A percentile compares a stretch with the other conserved stretches of the same genome.
These are phyloP conservation scores for Scomberomorus guttatus DNA, from an alignment of 2,797 vertebrate genomes.

Conservation along the genomic window DNA sequence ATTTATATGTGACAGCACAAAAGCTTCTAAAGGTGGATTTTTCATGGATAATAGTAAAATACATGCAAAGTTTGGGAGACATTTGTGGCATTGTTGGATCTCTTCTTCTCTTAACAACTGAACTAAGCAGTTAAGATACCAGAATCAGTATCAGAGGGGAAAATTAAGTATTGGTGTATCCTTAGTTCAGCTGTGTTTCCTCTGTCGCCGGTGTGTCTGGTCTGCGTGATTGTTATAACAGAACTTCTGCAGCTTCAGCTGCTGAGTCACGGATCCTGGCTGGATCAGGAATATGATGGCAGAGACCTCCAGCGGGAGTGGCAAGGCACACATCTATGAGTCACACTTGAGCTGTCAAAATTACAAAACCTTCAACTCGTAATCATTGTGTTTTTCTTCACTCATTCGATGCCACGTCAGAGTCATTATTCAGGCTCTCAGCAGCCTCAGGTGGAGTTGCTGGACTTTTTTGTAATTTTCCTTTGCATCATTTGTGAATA, in stretches of 20 bases:
- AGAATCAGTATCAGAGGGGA: background rate
- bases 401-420: slow-evolving; percentile 24
- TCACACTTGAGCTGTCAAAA: slow-evolving; percentile 30
- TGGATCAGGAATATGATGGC: slow-evolving; percentile 40
- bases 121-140: too few relatives aligned
- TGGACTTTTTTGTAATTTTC: background rate
- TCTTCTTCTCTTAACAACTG: background rate
- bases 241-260: slow-evolving; percentile 1
- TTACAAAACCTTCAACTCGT: slow-evolving; percentile 11
- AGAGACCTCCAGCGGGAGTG: slow-evolving; percentile 30
- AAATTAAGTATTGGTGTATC: too few relatives aligned
- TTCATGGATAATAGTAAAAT: background rate
- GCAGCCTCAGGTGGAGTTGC: background rate
- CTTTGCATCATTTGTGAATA: background rate
- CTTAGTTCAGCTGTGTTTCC: background rate
- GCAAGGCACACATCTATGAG: slow-evolving; percentile 32
- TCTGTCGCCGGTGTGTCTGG: slow-evolving; percentile 1
- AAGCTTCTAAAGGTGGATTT: too few relatives aligned
- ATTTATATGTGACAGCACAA: too few relatives aligned
- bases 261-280: slow-evolving; percentile 60
- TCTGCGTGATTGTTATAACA: slow-evolving; percentile 2
- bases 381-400: slow-evolving; percentile 1
- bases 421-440: slow-evolving; percentile 9
- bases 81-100: background rate
- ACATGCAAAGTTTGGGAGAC: background rate